A percentile compares a stretch with the other conserved stretches of the same genome.
Evolutionary conservation across 2,113 vertebrate species (phyloP).

Genomic region (Irena cyanogastra): DNA sequence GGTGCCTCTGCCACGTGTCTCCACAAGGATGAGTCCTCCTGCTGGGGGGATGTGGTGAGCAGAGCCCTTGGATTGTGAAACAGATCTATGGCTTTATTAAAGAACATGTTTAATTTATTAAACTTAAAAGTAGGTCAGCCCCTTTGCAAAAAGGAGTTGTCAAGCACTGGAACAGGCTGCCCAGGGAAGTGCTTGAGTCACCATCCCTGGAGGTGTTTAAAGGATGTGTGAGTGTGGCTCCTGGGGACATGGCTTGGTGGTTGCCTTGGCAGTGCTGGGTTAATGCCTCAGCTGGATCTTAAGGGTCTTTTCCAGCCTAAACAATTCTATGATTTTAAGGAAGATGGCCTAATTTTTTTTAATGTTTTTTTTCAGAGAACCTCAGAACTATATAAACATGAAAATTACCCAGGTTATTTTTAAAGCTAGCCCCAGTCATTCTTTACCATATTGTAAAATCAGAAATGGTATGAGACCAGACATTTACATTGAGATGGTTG

Average conservation of each 20-base stretch:
- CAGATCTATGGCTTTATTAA: neutral
- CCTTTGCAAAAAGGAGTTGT: neutral
- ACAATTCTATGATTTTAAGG: neutral
- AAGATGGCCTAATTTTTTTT: neutral
- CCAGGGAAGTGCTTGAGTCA: neutral
- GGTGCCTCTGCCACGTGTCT: neutral
- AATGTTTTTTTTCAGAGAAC: neutral
- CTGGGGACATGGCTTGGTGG: neutral
- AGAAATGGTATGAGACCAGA: neutral
- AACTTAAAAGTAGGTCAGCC: neutral
- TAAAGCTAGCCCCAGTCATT: neutral
- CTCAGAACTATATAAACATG: neutral
- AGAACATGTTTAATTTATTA: neutral
- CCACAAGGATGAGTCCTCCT: neutral
- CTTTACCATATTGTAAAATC: neutral
- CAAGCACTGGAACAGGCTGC: neutral
- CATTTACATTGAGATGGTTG: neutral
- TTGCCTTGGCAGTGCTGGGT: neutral
- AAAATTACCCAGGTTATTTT: neutral
- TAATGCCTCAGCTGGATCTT: neutral
- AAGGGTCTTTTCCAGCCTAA: neutral
- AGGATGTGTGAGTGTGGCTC: neutral
- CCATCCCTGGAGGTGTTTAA: neutral
- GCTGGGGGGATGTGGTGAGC: neutral
- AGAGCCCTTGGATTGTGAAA: neutral